phyloP scores from a whole-genome alignment of 92 coral and sea anemone genomes.

The Paramuricea clavata region DNA sequence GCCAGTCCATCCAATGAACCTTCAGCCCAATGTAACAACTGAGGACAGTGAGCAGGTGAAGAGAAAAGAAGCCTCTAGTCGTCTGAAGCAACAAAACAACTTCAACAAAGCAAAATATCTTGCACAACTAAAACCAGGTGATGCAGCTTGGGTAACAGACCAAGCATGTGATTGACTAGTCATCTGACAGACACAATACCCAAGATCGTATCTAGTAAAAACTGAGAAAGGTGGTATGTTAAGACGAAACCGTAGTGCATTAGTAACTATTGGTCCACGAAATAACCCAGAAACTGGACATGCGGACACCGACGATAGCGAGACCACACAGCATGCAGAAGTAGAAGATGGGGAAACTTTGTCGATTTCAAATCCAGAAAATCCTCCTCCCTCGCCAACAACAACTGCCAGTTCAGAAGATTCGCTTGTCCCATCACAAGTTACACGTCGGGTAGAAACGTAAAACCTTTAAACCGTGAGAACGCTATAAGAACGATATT shows the following conservation, averaged over 20 bases:
- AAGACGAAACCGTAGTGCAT: not conserved
- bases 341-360: not conserved
- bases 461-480: no score
- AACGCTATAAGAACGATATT: no score
- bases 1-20: constrained; percentile 49
- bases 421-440: no score
- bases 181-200: constrained; percentile 60
- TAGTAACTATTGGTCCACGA: not conserved
- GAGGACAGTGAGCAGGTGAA: constrained; percentile 58
- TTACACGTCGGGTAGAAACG: no score
- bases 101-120: constrained; percentile 61
- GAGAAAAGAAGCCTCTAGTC: constrained; percentile 61
- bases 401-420: no score
- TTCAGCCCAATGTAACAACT: constrained; percentile 60
- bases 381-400: no score
- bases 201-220: constrained; percentile 68
- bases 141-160: constrained; percentile 72
- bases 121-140: constrained; percentile 36
- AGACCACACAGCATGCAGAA: not conserved
- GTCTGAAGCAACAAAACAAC: constrained; percentile 52
- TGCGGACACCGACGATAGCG: not conserved
- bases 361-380: no score
- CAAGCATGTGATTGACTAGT: constrained; percentile 66
- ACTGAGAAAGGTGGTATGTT: constrained; percentile 44
- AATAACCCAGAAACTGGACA: not conserved